These are phyloP conservation scores for Zaprionus bogoriensis DNA, from an alignment of 2,888 invertebrate genomes.

Conservation along the genomic window DNA sequence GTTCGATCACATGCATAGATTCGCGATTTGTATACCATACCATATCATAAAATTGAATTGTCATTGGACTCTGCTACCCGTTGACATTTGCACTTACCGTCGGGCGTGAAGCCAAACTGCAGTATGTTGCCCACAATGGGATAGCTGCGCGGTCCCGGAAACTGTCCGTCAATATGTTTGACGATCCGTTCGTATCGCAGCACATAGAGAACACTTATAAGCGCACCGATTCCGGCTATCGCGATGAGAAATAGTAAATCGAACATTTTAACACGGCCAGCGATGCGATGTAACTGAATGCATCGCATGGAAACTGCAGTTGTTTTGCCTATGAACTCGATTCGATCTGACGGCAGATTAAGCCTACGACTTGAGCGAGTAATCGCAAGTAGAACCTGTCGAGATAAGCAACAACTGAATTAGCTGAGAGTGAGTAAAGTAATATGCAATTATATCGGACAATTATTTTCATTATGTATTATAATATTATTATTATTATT, in stretches of 20 bases:
- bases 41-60: constrained; percentile 6
- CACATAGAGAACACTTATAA: constrained; percentile 5
- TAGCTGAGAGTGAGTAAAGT: no score
- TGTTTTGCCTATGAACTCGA: not conserved
- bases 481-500: no score
- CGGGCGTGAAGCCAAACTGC: constrained; percentile 46
- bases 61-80: not conserved
- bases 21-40: not conserved
- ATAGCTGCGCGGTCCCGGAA: constrained; percentile 40
- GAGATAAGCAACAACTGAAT: not conserved
- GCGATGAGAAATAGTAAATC: not conserved
- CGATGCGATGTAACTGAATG: constrained; percentile 26
- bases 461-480: no score
- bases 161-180: constrained; percentile 32
- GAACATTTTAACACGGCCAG: constrained; percentile 28
- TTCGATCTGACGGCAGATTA: not conserved
- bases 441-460: no score
- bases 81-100: constrained; percentile 39
- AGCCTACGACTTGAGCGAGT: constrained; percentile 3
- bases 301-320: not conserved
- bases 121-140: constrained; percentile 54
- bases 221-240: constrained; percentile 1
- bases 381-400: not conserved
- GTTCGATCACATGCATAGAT: constrained; percentile 19
- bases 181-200: constrained; percentile 26